phyloP scores from a whole-genome alignment of 2,797 vertebrate species.

The Xiphorhynchus erythropygius region DNA sequence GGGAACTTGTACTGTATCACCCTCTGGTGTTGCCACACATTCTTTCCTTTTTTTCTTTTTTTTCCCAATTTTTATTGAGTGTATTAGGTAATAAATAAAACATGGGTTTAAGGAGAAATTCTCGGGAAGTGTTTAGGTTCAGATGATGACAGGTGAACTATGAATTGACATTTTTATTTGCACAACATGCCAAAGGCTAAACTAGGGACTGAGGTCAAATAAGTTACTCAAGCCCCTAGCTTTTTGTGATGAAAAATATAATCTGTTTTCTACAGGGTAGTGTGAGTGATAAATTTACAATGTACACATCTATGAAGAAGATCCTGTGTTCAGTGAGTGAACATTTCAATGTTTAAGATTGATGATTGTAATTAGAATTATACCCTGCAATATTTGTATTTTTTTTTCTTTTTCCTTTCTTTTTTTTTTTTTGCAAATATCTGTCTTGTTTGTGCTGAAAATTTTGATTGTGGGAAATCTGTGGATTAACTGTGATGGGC shows the following conservation, averaged over 20 bases:
- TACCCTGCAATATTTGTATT: background rate
- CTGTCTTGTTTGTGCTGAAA: background rate
- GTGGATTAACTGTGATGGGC: background rate
- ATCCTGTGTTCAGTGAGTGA: background rate
- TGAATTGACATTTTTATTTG: background rate
- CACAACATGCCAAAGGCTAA: background rate
- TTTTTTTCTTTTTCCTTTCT: background rate
- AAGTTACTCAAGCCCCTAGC: background rate
- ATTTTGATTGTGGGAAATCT: background rate
- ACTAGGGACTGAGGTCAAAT: background rate
- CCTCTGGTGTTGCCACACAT: background rate
- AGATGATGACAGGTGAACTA: background rate
- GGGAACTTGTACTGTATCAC: background rate
- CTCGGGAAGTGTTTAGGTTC: background rate
- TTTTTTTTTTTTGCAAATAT: background rate
- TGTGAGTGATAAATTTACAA: background rate
- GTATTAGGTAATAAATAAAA: background rate
- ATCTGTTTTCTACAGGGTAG: background rate
- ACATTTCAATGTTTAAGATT: background rate
- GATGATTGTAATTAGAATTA: background rate
- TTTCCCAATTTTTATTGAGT: background rate
- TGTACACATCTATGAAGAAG: background rate
- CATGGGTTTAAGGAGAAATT: background rate
- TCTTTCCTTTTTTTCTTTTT: background rate
- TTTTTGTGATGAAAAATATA: background rate